Evolutionary conservation across 2,113 vertebrate genomes (phyloP).

Genomic region (Alligator mississippiensis): DNA sequence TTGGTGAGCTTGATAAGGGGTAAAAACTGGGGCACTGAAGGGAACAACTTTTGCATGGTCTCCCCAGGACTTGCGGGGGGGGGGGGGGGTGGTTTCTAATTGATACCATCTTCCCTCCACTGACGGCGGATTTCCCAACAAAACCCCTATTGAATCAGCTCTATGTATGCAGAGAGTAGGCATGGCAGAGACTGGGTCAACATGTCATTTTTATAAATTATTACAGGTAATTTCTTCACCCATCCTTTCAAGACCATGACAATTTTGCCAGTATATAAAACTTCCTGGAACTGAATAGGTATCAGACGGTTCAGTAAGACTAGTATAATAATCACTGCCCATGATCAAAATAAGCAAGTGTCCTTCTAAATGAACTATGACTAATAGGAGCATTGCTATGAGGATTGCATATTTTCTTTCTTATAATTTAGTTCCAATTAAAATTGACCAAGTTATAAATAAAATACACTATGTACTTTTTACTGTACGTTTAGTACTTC

Average conservation of each 20-base stretch:
- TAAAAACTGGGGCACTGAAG: too few species aligned
- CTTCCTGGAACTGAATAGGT: background rate
- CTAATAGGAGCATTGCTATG: background rate
- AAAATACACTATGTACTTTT: background rate
- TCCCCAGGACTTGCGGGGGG: too few species aligned
- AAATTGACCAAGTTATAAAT: background rate
- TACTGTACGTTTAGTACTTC: background rate
- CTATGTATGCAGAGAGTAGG: background rate
- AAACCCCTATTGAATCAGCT: background rate
- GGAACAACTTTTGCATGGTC: too few species aligned
- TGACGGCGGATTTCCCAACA: background rate
- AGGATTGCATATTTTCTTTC: background rate
- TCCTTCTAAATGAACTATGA: background rate
- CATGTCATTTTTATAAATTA: background rate
- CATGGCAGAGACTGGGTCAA: too few species aligned
- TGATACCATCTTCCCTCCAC: too few species aligned
- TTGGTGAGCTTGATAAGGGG: too few species aligned
- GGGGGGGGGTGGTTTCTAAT: too few species aligned
- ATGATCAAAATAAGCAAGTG: background rate
- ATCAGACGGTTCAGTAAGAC: background rate
- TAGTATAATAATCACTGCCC: accelerated
- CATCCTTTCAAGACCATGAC: accelerated
- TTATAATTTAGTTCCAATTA: background rate
- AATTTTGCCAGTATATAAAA: background rate
- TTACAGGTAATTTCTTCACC: background rate